Percentiles rank a stretch among this genome's conserved stretches.
These are phyloP conservation scores for Rattus rattus DNA, from an alignment of 2,113 vertebrate species.

Conservation along the genomic window DNA sequence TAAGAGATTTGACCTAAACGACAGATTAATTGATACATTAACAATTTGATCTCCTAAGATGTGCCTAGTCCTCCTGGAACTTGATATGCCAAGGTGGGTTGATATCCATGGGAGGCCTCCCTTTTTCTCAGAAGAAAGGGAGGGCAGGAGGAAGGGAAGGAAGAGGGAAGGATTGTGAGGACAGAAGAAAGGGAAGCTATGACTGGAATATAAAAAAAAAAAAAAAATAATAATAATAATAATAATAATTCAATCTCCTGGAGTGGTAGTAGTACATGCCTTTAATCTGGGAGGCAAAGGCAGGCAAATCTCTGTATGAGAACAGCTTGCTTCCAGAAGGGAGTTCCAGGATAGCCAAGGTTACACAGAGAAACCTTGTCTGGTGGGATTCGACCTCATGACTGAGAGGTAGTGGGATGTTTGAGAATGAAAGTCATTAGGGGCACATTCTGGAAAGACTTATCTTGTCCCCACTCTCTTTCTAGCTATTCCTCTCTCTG, in stretches of 20 bases:
- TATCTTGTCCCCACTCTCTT: background rate
- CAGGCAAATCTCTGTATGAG: background rate
- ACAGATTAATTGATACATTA: background rate
- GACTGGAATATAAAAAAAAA: too few species aligned
- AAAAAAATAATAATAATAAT: too few species aligned
- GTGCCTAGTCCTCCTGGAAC: too few species aligned
- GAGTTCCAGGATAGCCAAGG: background rate
- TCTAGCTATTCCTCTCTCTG: background rate
- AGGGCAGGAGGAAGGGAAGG: too few species aligned
- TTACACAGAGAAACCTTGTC: background rate
- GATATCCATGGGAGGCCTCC: too few species aligned
- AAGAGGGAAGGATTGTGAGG: too few species aligned
- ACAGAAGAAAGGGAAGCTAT: too few species aligned
- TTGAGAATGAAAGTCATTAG: background rate
- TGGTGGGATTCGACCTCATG: background rate
- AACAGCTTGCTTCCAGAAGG: background rate
- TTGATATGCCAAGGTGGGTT: too few species aligned
- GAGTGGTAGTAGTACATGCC: background rate
- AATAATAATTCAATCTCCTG: background rate
- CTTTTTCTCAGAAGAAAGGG: too few species aligned
- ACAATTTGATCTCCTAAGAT: background rate
- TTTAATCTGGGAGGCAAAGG: background rate
- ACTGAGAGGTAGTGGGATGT: background rate
- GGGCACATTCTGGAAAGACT: background rate
- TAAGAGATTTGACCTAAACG: background rate